phyloP scores from a whole-genome alignment of 2,797 vertebrate species.

The Anabacerthia variegaticeps region DNA sequence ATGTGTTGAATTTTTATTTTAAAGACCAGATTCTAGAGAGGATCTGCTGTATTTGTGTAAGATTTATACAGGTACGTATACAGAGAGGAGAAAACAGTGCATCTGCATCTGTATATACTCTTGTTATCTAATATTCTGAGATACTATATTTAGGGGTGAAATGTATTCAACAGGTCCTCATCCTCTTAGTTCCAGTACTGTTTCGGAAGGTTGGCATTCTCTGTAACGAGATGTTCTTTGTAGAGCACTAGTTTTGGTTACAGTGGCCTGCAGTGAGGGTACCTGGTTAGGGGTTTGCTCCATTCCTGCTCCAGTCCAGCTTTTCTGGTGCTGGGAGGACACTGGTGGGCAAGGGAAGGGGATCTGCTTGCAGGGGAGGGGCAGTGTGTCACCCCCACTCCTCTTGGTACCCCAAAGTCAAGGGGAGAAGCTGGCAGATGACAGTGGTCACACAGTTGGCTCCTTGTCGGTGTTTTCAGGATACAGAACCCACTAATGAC shows the following conservation, averaged over 20 bases:
- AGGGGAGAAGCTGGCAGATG: neutral
- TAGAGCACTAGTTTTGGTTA: accelerated
- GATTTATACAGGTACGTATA: neutral
- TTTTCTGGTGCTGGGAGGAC: accelerated
- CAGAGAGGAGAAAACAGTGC: neutral
- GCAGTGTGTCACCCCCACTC: accelerated
- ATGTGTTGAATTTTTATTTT: neutral
- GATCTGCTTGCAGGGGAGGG: accelerated
- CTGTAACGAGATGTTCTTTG: accelerated
- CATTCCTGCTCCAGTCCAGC: neutral
- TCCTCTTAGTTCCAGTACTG: neutral
- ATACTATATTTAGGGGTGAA: accelerated
- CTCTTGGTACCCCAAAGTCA: accelerated
- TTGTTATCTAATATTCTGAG: neutral
- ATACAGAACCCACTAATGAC: accelerated
- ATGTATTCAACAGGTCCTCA: too few species aligned
- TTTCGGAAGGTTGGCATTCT: accelerated
- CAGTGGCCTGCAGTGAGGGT: neutral
- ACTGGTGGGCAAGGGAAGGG: neutral
- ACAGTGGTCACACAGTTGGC: neutral
- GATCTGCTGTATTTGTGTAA: neutral
- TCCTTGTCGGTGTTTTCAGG: accelerated
- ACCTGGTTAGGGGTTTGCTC: accelerated
- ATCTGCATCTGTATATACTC: neutral
- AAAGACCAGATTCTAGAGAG: neutral